Evolutionary conservation across 2,113 vertebrate species (phyloP).

Genomic region (Leuciscus idus): DNA sequence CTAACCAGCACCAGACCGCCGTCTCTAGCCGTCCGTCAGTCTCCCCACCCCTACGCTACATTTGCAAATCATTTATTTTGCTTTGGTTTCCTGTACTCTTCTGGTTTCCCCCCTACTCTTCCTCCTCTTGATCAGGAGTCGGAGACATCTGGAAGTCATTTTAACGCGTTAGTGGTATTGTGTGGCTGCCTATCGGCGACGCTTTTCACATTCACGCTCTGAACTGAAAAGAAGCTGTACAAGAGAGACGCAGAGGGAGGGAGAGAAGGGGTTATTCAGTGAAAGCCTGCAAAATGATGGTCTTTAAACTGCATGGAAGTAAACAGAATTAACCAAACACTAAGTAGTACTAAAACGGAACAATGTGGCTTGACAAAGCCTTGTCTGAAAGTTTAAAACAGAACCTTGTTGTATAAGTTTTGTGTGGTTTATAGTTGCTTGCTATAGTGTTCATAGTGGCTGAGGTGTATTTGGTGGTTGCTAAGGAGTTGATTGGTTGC

Average conservation of each 20-base stretch:
- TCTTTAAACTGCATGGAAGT: constrained; percentile 56
- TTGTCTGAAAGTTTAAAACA: no score
- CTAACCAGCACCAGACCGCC: constrained; percentile 68
- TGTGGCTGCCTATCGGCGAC: constrained; percentile 70
- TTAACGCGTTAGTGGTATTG: constrained; percentile 69
- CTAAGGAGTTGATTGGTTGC: no score
- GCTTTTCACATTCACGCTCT: constrained; percentile 71
- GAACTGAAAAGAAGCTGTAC: constrained; percentile 49
- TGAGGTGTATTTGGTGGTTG: no score
- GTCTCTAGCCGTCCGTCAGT: constrained; percentile 48
- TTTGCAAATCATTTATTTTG: constrained; percentile 78
- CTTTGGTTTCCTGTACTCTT: constrained; percentile 62
- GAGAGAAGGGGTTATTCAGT: constrained; percentile 53
- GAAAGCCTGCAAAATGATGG: constrained; percentile 26
- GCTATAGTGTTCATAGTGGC: no score
- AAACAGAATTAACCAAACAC: constrained; percentile 54
- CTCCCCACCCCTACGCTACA: constrained; percentile 64
- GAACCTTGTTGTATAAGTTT: no score
- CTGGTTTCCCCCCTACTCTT: constrained; percentile 47
- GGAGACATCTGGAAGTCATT: constrained; percentile 75
- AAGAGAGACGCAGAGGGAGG: constrained; percentile 10
- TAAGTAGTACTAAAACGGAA: background rate
- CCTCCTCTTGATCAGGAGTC: constrained; percentile 69
- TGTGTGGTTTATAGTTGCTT: no score
- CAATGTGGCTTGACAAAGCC: background rate